A percentile compares a stretch with the other conserved stretches of the same genome.
phyloP scores from a whole-genome alignment of 2,113 vertebrate genomes.

The Phalacrocorax brasilianus region DNA sequence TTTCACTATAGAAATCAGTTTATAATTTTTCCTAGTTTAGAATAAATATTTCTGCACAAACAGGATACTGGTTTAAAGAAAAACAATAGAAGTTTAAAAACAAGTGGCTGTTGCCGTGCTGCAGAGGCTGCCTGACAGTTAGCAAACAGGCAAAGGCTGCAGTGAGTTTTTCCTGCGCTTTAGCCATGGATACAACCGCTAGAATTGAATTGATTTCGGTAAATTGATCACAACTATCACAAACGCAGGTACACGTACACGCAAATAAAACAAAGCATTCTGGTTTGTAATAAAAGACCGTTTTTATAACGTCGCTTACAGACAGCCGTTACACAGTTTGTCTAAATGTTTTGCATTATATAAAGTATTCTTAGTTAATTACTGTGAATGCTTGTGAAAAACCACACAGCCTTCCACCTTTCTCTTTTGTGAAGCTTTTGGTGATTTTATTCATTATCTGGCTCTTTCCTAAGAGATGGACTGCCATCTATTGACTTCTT shows the following conservation, averaged over 20 bases:
- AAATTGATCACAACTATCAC: background rate
- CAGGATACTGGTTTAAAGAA: background rate
- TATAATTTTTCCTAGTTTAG: background rate
- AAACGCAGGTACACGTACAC: accelerated
- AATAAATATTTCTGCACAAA: background rate
- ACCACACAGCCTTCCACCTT: background rate
- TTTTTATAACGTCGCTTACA: background rate
- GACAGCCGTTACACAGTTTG: background rate
- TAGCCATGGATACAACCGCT: background rate
- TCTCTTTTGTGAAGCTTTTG: conserved; percentile 27
- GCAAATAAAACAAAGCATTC: background rate
- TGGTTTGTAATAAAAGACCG: accelerated
- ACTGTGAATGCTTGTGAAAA: conserved; percentile 21
- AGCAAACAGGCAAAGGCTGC: background rate
- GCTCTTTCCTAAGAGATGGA: conserved; percentile 72
- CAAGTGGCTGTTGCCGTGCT: background rate
- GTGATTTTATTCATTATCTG: conserved; percentile 47
- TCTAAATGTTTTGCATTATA: background rate
- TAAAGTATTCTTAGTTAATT: conserved; percentile 48
- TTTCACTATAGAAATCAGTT: background rate
- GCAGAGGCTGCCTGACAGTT: too few species aligned
- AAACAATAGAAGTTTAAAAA: background rate
- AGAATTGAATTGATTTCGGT: background rate
- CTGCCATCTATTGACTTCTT: conserved; percentile 81
- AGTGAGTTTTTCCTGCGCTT: background rate